These are phyloP conservation scores for Olivierus martensii DNA, from an alignment of 1,140 invertebrate species.

Conservation along the genomic window DNA sequence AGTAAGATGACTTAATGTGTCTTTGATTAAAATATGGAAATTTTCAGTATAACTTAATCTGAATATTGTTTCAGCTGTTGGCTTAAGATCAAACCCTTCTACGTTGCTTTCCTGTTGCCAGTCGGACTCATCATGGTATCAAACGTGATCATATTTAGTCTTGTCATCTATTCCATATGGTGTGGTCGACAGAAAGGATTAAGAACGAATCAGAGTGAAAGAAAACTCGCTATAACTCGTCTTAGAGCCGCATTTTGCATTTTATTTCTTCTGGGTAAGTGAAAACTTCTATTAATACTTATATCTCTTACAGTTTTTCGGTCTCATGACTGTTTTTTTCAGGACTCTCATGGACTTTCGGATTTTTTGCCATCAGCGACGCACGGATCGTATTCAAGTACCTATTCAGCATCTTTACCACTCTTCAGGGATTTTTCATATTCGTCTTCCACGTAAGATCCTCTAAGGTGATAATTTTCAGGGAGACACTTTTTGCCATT, in stretches of 20 bases:
- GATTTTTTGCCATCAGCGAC: conserved; percentile 34
- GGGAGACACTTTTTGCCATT: too few relatives aligned
- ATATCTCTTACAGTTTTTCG: too few relatives aligned
- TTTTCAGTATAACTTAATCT: background rate
- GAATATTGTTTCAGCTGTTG: conserved; percentile 25
- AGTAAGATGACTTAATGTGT: conserved; percentile 16
- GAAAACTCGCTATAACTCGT: conserved; percentile 27
- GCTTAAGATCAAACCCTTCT: conserved; percentile 31
- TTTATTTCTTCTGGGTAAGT: conserved; percentile 26
- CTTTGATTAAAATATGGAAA: background rate
- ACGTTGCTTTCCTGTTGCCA: conserved; percentile 32
- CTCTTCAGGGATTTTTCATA: conserved; percentile 38
- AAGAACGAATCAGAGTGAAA: conserved; percentile 28
- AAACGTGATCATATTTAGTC: conserved; percentile 31
- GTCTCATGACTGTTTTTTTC: too few relatives aligned
- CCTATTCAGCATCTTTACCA: conserved; percentile 37
- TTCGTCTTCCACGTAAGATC: conserved; percentile 24
- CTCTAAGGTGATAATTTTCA: too few relatives aligned
- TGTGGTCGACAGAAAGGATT: conserved; percentile 29
- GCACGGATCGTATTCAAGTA: conserved; percentile 36
- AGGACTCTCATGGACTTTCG: conserved; percentile 41
- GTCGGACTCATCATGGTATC: conserved; percentile 29
- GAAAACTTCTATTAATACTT: too few relatives aligned
- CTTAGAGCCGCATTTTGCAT: conserved; percentile 34
- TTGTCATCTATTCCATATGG: conserved; percentile 29